These are phyloP conservation scores for Heteronetta atricapilla DNA, from an alignment of 2,113 vertebrate species.

Conservation along the genomic window DNA sequence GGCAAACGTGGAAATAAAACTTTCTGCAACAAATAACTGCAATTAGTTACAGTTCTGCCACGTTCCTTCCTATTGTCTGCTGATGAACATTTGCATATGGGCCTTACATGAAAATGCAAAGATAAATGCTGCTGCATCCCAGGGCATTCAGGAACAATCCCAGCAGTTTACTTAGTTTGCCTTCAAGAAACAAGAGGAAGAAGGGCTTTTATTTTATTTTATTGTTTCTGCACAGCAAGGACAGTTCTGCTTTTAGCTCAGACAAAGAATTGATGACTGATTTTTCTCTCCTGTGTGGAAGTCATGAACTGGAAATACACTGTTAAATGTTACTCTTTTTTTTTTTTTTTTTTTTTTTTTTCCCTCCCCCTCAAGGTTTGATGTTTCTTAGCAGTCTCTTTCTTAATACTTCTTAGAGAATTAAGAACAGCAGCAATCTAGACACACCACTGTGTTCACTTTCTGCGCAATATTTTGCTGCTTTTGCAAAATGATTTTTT, in stretches of 20 bases:
- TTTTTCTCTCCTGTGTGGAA: neutral
- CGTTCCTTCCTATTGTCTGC: neutral
- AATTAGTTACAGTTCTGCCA: neutral
- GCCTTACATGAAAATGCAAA: neutral
- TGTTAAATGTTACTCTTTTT: neutral
- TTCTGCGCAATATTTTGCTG: neutral
- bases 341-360: too few species aligned
- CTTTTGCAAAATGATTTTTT: neutral
- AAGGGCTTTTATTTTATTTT: too few species aligned
- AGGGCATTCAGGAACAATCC: neutral
- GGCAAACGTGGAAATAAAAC: neutral
- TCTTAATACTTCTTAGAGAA: neutral
- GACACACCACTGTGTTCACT: neutral
- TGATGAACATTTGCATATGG: neutral
- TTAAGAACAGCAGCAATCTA: neutral
- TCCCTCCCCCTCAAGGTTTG: neutral
- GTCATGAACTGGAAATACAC: accelerated
- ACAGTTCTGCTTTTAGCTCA: neutral
- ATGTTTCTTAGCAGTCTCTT: neutral
- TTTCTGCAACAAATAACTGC: neutral
- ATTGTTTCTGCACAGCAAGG: neutral
- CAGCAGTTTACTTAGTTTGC: neutral
- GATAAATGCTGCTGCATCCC: neutral
- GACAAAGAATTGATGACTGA: neutral
- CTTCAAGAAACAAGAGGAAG: neutral